Conservation (phyloP, 2,113 vertebrate genomes). For the Cyprinus carpio region DNA sequence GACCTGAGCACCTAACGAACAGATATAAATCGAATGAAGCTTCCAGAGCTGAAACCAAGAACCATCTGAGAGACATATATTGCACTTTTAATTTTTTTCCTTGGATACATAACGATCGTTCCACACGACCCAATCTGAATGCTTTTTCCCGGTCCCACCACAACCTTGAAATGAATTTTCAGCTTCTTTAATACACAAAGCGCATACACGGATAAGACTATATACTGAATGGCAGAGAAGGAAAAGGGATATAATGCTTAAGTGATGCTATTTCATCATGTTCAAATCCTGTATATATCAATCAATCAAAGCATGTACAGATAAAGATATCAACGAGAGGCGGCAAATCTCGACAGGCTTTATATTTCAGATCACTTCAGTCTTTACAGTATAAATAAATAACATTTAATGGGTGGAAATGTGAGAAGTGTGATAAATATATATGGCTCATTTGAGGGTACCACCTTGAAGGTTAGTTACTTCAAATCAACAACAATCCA, state of each 20-base stretch:
- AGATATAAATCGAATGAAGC: constrained; percentile 55
- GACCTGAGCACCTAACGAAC: constrained; percentile 74
- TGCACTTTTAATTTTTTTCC: constrained; percentile 76
- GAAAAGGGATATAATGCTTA: constrained; percentile 44
- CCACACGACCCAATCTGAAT: constrained; percentile 37
- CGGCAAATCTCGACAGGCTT: constrained; percentile 32
- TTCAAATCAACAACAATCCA: constrained; percentile 3
- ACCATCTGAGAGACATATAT: constrained; percentile 73
- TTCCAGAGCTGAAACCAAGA: constrained; percentile 62
- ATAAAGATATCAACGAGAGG: background rate
- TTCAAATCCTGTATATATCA: constrained; percentile 47
- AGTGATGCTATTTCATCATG: constrained; percentile 50
- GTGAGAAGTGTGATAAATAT: constrained; percentile 36
- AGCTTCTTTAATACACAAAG: constrained; percentile 41
- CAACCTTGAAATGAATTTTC: constrained; percentile 25
- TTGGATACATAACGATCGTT: constrained; percentile 43
- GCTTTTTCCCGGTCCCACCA: constrained; percentile 9
- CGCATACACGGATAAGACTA: constrained; percentile 37
- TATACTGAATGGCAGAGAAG: constrained; percentile 33
- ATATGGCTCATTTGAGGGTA: constrained; percentile 60
- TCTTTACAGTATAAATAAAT: constrained; percentile 66
- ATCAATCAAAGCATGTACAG: constrained; percentile 47
- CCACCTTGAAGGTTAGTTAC: constrained; percentile 44
- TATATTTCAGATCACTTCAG: constrained; percentile 39
- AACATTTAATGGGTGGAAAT: constrained; percentile 52